Evolutionary conservation across 2,113 vertebrate genomes (phyloP).

Genomic region (Otis tarda): DNA sequence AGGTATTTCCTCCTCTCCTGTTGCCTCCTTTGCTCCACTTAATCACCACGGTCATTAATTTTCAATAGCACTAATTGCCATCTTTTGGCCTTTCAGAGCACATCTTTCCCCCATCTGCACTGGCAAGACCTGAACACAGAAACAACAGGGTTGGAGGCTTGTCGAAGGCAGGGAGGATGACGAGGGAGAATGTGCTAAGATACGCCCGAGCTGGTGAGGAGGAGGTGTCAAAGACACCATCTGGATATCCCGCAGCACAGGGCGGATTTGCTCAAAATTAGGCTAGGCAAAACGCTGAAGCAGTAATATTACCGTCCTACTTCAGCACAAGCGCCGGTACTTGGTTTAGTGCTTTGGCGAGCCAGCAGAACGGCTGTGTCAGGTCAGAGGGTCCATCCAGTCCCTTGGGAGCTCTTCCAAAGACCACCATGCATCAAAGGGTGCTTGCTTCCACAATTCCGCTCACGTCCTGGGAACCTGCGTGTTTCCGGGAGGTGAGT

Average conservation of each 20-base stretch:
- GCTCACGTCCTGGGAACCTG: neutral
- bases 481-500: neutral
- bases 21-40: neutral
- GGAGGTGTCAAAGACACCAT: slow-evolving; percentile 56
- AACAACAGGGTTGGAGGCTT: neutral
- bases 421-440: rapidly evolving
- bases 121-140: neutral
- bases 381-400: neutral
- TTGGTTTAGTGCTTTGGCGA: rapidly evolving
- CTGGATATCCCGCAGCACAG: neutral
- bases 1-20: neutral
- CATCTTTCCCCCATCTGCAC: neutral
- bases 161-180: neutral
- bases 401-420: neutral
- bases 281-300: neutral
- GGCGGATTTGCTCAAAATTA: neutral
- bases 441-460: rapidly evolving
- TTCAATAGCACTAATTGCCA: neutral
- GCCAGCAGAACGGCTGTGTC: rapidly evolving
- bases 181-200: neutral
- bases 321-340: neutral
- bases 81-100: neutral
- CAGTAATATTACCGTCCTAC: neutral
- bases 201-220: slow-evolving; percentile 32
- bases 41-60: neutral